Base-by-base conservation (phyloP, 1,140 invertebrate species). In the Achatina immaculata region DNA sequence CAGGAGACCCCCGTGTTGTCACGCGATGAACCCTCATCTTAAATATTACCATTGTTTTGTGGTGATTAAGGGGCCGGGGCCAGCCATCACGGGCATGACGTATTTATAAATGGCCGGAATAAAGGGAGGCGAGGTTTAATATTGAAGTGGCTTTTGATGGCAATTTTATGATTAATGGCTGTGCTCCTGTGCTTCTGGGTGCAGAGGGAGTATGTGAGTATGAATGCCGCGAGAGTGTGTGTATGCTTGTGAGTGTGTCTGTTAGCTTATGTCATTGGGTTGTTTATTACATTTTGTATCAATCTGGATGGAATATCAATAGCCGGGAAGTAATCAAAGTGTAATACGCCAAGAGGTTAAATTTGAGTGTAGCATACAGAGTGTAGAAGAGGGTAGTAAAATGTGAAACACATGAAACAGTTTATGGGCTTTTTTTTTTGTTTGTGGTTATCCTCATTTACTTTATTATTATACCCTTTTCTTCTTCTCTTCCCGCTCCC, bases 31-130 rank as follows among this genome's bases (percentile, higher is more conserved):
- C 31, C 28, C 58, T 62, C 58, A 62, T 62, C 58, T 28, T 62
- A n/a, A 62, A 62, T 62, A 62, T 62, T 62, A 62, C 31, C 58
- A 62, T 62, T 62, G 58, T 62, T 62, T n/a, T 62, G 58, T 28
- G 58, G 58, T 62, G 58, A 62, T 62, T 62, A 62, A 62, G 58
- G 58, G 28, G 58, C 2, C 58, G 1, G 4, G 2, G 4, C 28
- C 58, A 62, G 16, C 58, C 58, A 62, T 62, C 58, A 62, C 58
- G 31, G 58, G 58, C 28, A 62, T 62, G 58, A 62, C 58, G 58
- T 62, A 62, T 62, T 62, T 62, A 62, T 62, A 62, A n/a, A 62
- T 62, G 58, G 58, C 58, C n/a, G 58, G 58, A 62, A 31, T 62
- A n/a, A 62, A 9, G n/a, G 31, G 58, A 62, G 58, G 58, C n/a